Evolutionary conservation across 2,113 vertebrate genomes (phyloP).

Genomic region (Oreochromis tanganicae): DNA sequence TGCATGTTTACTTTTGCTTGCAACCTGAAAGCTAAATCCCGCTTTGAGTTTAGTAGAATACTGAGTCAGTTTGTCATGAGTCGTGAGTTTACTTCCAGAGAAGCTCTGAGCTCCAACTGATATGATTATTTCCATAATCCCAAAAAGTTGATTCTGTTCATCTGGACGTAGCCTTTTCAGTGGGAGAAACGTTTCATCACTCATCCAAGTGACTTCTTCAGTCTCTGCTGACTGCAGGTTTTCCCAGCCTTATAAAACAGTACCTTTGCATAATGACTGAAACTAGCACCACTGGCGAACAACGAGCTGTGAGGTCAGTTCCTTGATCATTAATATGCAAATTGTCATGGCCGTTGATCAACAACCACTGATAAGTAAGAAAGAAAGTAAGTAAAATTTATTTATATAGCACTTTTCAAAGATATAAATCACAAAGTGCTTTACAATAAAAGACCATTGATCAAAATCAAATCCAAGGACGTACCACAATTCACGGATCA

Average conservation of each 20-base stretch:
- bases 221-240: background rate
- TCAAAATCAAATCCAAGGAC: background rate
- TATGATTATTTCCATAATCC: background rate
- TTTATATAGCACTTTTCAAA: background rate
- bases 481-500: background rate
- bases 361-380: background rate
- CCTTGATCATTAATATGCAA: background rate
- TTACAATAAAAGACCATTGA: background rate
- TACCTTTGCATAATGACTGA: background rate
- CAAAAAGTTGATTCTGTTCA: background rate
- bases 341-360: background rate
- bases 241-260: background rate
- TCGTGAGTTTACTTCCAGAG: background rate
- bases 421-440: background rate
- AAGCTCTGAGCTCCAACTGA: background rate
- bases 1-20: background rate
- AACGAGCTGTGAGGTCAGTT: background rate
- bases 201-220: background rate
- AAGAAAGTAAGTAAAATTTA: background rate
- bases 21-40: background rate
- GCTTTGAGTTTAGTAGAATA: background rate
- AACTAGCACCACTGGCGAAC: background rate
- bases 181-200: accelerated
- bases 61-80: background rate
- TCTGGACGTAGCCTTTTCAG: background rate